phyloP scores from a whole-genome alignment of 1,140 invertebrate genomes.

The Diprion similis region DNA sequence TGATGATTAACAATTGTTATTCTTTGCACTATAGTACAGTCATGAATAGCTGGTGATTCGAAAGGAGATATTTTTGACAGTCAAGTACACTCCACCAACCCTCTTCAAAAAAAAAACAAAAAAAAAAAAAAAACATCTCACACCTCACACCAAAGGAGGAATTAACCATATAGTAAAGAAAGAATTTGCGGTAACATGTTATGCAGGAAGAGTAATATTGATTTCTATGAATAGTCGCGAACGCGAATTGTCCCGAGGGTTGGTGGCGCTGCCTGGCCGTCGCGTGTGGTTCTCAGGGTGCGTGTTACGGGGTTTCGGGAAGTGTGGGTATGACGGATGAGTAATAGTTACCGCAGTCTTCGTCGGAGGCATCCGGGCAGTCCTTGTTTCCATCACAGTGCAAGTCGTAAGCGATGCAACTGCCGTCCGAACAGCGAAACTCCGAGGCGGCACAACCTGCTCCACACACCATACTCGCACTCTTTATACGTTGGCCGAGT shows the following conservation, averaged over 20 bases:
- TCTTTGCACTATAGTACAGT: no score
- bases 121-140: not conserved
- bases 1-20: no score
- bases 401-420: constrained; percentile 67
- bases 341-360: constrained; percentile 76
- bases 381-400: constrained; percentile 73
- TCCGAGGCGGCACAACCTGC: constrained; percentile 65
- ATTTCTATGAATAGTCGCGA: not conserved
- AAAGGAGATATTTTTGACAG: not conserved
- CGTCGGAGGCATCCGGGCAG: constrained; percentile 76
- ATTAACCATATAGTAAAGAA: no score
- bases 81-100: not conserved
- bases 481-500: constrained; percentile 26
- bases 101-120: not conserved
- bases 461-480: constrained; percentile 58
- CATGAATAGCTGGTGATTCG: no score
- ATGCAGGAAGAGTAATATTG: not conserved
- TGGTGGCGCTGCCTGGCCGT: not conserved
- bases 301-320: not conserved
- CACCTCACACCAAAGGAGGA: no score
- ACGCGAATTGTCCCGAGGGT: not conserved
- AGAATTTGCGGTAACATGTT: no score
- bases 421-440: constrained; percentile 75
- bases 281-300: not conserved
- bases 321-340: constrained; percentile 7